Percentiles rank a stretch among this genome's conserved stretches.
These are phyloP conservation scores for Tragelaphus scriptus DNA, from an alignment of 2,113 vertebrate species.

Conservation along the genomic window DNA sequence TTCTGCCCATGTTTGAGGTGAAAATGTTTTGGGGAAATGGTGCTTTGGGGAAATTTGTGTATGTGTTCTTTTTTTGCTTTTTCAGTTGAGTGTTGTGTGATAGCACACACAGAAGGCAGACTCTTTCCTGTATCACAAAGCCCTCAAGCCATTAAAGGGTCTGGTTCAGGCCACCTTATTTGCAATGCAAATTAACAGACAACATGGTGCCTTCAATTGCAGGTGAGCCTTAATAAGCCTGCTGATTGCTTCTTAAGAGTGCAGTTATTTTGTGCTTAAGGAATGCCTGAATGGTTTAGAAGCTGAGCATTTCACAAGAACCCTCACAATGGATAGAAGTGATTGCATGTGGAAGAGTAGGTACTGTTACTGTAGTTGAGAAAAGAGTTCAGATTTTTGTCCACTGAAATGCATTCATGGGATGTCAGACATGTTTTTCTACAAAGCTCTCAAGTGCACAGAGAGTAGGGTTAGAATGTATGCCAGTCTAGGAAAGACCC, in stretches of 20 bases:
- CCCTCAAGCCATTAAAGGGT: neutral
- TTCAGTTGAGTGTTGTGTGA: neutral
- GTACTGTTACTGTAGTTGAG: neutral
- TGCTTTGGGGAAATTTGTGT: neutral
- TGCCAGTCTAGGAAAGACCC: neutral
- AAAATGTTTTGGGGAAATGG: neutral
- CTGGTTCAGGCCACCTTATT: neutral
- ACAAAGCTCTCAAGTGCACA: neutral
- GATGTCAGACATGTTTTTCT: neutral
- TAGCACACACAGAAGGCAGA: neutral
- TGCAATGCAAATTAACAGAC: constrained; percentile 45
- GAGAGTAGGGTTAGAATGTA: neutral
- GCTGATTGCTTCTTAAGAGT: constrained; percentile 39
- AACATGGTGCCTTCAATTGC: neutral
- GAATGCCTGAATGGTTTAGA: neutral
- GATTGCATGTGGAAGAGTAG: neutral
- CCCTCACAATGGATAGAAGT: neutral
- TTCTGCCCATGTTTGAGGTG: neutral
- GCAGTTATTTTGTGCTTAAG: neutral
- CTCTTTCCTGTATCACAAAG: neutral
- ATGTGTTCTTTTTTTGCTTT: neutral
- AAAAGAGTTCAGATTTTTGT: neutral
- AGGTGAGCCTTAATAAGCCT: constrained; percentile 40
- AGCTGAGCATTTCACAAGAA: neutral
- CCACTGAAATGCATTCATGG: neutral